These are phyloP conservation scores for Epizoanthus illoricatus DNA, from an alignment of 92 coral and sea anemone genomes.

Conservation along the genomic window DNA sequence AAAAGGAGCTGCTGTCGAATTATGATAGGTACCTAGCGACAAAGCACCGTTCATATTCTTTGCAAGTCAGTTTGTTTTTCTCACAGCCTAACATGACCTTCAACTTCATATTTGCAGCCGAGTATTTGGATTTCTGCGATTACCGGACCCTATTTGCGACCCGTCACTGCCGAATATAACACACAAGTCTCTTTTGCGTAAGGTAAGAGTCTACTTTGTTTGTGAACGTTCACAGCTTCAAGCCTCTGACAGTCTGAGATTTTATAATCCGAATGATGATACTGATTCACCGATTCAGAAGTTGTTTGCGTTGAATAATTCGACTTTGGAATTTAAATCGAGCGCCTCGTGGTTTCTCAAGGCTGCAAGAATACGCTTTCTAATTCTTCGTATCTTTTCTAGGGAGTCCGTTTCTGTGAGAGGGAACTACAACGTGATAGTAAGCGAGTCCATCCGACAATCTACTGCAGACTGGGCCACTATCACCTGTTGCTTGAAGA, in stretches of 20 bases:
- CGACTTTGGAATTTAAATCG: slow-evolving; percentile 17
- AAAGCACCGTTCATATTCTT: slow-evolving; percentile 25
- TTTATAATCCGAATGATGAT: not conserved
- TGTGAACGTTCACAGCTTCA: not conserved
- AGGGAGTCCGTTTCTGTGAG: slow-evolving; percentile 91
- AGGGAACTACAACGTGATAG: slow-evolving; percentile 78
- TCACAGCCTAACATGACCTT: slow-evolving; percentile 37
- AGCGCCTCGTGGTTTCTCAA: slow-evolving; percentile 37
- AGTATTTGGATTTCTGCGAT: slow-evolving; percentile 94
- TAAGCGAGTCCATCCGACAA: slow-evolving; percentile 73
- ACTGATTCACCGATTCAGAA: not conserved
- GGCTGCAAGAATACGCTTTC: slow-evolving; percentile 5
- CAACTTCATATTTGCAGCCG: slow-evolving; percentile 77
- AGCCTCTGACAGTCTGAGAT: not conserved
- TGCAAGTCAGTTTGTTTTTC: slow-evolving; percentile 36
- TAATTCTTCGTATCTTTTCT: slow-evolving; percentile 20
- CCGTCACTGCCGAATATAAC: slow-evolving; percentile 84
- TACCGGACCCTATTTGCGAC: slow-evolving; percentile 97
- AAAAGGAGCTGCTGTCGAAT: slow-evolving; percentile 89
- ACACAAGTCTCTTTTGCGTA: slow-evolving; percentile 85
- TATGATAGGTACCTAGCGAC: slow-evolving; percentile 90
- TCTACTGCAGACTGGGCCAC: slow-evolving; percentile 95
- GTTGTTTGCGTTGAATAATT: slow-evolving; percentile 4
- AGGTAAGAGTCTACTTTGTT: slow-evolving; percentile 65
- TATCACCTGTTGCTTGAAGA: slow-evolving; percentile 97